Conservation (phyloP, 2,113 vertebrate species). For the Oncorhynchus tshawytscha region DNA sequence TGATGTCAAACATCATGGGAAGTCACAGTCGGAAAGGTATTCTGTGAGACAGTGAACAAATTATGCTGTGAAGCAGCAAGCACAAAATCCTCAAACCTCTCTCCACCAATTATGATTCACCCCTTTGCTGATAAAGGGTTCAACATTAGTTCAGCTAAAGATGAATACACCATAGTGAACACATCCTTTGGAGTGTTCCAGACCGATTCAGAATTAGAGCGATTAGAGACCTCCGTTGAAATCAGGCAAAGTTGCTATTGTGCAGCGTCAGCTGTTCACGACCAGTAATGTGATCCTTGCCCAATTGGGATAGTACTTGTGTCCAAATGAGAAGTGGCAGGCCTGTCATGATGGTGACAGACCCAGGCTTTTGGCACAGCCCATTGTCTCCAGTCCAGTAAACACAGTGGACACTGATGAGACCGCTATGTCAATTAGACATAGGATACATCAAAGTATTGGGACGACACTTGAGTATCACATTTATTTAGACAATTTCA, state of each 20-base stretch:
- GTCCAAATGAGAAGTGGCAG: constrained; percentile 58
- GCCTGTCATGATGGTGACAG: constrained; percentile 34
- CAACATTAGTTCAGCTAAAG: constrained; percentile 69
- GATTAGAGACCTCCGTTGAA: constrained; percentile 56
- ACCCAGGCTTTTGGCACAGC: constrained; percentile 19
- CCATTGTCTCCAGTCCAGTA: background rate
- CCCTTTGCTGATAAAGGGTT: constrained; percentile 63
- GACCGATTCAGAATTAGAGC: constrained; percentile 55
- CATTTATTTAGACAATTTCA: too few species aligned
- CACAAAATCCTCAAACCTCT: background rate
- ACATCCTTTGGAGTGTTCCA: constrained; percentile 53
- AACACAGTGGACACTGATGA: background rate
- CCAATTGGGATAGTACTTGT: constrained; percentile 53
- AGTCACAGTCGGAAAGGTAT: too few species aligned
- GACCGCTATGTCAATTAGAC: too few species aligned
- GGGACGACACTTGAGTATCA: too few species aligned
- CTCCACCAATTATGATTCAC: constrained; percentile 17
- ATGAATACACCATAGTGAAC: constrained; percentile 60
- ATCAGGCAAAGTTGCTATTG: constrained; percentile 57
- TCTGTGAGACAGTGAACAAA: background rate
- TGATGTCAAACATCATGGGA: too few species aligned
- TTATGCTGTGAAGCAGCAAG: background rate
- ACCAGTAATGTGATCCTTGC: constrained; percentile 47
- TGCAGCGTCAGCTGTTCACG: constrained; percentile 57
- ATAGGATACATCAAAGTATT: too few species aligned